Evolutionary conservation across 2,888 invertebrate genomes (phyloP).

Genomic region (Emmelina monodactyla): DNA sequence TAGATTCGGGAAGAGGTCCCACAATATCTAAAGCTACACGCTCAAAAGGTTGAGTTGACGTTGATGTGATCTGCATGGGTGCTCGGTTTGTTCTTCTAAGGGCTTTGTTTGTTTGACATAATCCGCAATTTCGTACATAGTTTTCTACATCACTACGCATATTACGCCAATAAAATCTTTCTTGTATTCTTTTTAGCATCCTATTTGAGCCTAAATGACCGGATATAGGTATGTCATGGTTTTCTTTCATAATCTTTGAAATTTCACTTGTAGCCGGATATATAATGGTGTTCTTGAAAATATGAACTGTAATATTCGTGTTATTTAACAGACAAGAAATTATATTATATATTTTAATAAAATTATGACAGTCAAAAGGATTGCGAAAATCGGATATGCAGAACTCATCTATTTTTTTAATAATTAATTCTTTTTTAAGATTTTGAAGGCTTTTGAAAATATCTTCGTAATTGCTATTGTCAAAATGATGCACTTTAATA

Average conservation of each 20-base stretch:
- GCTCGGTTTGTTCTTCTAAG: constrained; percentile 1
- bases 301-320: background rate
- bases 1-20: constrained; percentile 8
- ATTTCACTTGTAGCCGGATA: background rate
- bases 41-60: constrained; percentile 11
- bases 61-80: constrained; percentile 11
- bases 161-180: constrained; percentile 9
- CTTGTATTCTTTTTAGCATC: constrained; percentile 8
- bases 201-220: constrained; percentile 8
- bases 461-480: constrained; percentile 2
- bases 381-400: constrained; percentile 1
- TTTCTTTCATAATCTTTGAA: constrained; percentile 9
- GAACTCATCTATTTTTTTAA: background rate
- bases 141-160: constrained; percentile 12
- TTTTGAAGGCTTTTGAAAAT: constrained; percentile 2
- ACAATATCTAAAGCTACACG: constrained; percentile 9
- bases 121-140: background rate
- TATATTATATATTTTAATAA: constrained; percentile 6
- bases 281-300: background rate
- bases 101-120: constrained; percentile 1
- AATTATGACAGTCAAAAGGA: constrained; percentile 1
- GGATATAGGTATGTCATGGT: constrained; percentile 10
- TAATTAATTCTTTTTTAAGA: background rate
- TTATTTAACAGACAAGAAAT: constrained; percentile 1
- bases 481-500: constrained; percentile 9